These are phyloP conservation scores for Cyphomyrus discorhynchus DNA, from an alignment of 2,113 vertebrate species.

Conservation along the genomic window DNA sequence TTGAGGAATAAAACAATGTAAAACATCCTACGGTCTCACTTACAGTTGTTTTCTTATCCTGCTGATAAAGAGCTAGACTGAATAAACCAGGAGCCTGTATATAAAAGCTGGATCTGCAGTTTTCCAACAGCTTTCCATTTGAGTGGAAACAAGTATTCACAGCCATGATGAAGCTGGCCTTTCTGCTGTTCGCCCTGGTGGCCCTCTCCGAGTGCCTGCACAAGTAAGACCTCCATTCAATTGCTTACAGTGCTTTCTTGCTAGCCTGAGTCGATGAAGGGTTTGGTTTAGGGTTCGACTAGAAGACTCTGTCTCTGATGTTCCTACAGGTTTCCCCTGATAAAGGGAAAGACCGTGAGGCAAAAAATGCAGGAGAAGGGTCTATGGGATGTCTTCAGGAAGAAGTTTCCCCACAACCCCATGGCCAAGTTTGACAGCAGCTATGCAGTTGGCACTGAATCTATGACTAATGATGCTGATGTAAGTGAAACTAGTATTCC, in stretches of 20 bases:
- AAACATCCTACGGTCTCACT: neutral
- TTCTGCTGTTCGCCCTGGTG: slow-evolving; percentile 43
- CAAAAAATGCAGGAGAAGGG: slow-evolving; percentile 43
- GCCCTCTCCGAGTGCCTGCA: slow-evolving; percentile 41
- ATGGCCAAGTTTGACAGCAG: slow-evolving; percentile 37
- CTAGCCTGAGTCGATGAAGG: neutral
- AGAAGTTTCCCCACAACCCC: slow-evolving; percentile 38
- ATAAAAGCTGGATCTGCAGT: slow-evolving; percentile 30
- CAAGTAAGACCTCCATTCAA: slow-evolving; percentile 38
- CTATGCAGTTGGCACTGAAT: slow-evolving; percentile 30
- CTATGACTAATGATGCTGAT: slow-evolving; percentile 55
- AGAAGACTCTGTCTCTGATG: slow-evolving; percentile 28
- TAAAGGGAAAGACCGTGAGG: slow-evolving; percentile 41
- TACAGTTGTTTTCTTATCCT: slow-evolving; percentile 6
- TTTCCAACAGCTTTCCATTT: slow-evolving; percentile 10
- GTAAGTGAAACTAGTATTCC: slow-evolving; percentile 42
- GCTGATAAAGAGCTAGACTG: slow-evolving; percentile 6
- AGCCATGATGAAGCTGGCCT: slow-evolving; percentile 42
- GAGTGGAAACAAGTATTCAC: slow-evolving; percentile 15
- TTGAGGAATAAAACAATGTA: neutral
- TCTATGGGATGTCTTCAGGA: slow-evolving; percentile 39
- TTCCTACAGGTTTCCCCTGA: slow-evolving; percentile 40
- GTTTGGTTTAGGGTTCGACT: slow-evolving; percentile 1
- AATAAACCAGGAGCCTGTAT: slow-evolving; percentile 23
- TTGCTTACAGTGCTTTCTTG: neutral